Base-by-base conservation (phyloP, 2,888 invertebrate genomes). In the Dryobotodes eremita region DNA sequence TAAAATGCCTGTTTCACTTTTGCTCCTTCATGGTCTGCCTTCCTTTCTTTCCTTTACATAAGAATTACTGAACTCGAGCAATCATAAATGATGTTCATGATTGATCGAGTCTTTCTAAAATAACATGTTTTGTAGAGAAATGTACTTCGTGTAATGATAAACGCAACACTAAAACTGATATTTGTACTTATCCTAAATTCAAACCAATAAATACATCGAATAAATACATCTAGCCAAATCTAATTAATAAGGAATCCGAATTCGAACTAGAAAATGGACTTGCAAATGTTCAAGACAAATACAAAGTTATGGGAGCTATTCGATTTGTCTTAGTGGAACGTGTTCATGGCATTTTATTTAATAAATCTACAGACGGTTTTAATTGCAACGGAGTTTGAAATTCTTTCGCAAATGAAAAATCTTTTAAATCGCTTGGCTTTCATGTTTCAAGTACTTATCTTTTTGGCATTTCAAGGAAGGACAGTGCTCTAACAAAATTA, bases 291-390 rank as follows among this genome's bases (percentile, higher is more conserved):
- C 10, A 7, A 62, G 81, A 79, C 26, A 62, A 69, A 64, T 70
- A 71, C 36, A 71, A 66, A 66, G 64, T 61, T 65, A 31, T 48
- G 17, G 15, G n/a, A 71, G 55, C 59, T 23, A 55, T 66, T 66
- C 13, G 65, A 71, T 78, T 83, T 71, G 61, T 84, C 71, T 83
- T 69, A 65, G 42, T 57, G 42, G n/a, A 78, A 71, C 36, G 31
- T 55, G 31, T 71, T 71, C 65, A 55, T 71, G 59, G 79, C 66
- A 68, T 55, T 62, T 62, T 7, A 68, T 48, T 57, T 62, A 10
- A 82, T 36, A 62, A 42, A 46, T 31, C 53, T 57, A 10, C 53
- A 20, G 46, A 78, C 26, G 23, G 10, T 48, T 64, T 66, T 77
- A 71, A 81, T 83, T 53, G 20, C 26, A 57, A 75, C 15, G 23